phyloP scores from a whole-genome alignment of 2,888 invertebrate genomes.

The Cryptophagus acutangulus region DNA sequence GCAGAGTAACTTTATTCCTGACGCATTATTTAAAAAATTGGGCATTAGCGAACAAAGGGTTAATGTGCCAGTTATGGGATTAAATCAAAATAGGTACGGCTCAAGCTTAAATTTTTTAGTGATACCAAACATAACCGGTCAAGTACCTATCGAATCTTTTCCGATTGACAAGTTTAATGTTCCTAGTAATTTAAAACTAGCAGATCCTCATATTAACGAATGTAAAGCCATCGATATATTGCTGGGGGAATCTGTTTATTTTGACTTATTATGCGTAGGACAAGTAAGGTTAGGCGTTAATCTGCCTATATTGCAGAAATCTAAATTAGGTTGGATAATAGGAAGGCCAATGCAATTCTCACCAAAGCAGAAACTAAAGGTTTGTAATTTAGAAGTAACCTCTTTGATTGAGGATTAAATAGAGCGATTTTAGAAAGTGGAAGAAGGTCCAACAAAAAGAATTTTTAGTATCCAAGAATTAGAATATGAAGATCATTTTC shows the following conservation, averaged over 20 bases:
- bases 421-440: conserved; percentile 25
- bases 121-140: conserved; percentile 3
- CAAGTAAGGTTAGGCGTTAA: conserved; percentile 8
- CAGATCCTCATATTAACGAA: conserved; percentile 11
- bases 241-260: conserved; percentile 10
- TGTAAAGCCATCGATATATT: conserved; percentile 9
- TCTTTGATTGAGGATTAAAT: conserved; percentile 6
- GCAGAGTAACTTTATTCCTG: too few relatives aligned
- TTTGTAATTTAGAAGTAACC: not conserved
- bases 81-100: conserved; percentile 11
- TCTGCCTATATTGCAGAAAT: conserved; percentile 16
- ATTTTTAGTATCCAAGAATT: conserved; percentile 19
- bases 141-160: conserved; percentile 1
- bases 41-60: too few relatives aligned
- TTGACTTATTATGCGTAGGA: conserved; percentile 10
- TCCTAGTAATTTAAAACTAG: conserved; percentile 11
- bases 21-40: too few relatives aligned
- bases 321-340: conserved; percentile 27
- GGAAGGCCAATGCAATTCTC: conserved; percentile 14
- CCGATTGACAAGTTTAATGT: conserved; percentile 3
- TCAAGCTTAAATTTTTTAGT: conserved; percentile 4
- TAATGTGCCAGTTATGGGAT: too few relatives aligned
- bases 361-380: too few relatives aligned
- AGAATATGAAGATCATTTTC: conserved; percentile 24
- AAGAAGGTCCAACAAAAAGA: conserved; percentile 13